Evolutionary conservation across 2,888 invertebrate genomes (phyloP), one percentile per base, ranked within the genome.

Genomic region (Zaprionus obscuricornis): DNA sequence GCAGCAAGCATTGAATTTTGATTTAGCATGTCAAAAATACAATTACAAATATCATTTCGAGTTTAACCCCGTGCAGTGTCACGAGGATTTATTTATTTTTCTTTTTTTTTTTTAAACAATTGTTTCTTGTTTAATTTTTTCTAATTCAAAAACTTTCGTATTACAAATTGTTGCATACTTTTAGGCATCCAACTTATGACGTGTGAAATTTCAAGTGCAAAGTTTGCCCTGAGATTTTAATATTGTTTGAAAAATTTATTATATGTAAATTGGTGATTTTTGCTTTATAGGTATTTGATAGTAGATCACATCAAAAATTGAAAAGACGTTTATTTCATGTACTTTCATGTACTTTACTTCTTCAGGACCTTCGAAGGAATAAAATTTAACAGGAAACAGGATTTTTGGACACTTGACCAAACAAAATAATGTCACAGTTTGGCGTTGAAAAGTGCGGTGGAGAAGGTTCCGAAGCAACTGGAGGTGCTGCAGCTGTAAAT

Each of bases 271-370:
- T 71, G 60, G 66, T n/a, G n/a, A n/a, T n/a, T n/a, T 27, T 17
- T 68, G 54, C 10, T 6, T 26, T 43, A 24, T n/a, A n/a, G n/a
- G 1, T 16, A 3, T 2, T 11, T 13, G 20, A 33, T n/a, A 33
- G 10, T 1, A 40, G 24, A 13, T 26, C 14, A 26, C 10, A 33
- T 31, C 5, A 33, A 11, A 43, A 11, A 22, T 24, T 4, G 3
- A 43, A 37, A 40, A 27, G 29, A 60, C 50, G n/a, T 60, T 43
- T 39, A 66, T 36, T 62, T 39, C 31, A 60, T 52, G 49, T 49
- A 34, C 52, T 62, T 71, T 55, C 55, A 52, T 33, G 49, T 49
- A 34, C 52, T 62, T 71, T 55, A 50, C 49, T 33, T 47, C 51
- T 60, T 71, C 51, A 33, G 26, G 26, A 22, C 17, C 11, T 50